phyloP scores from a whole-genome alignment of 1,140 invertebrate genomes.

The Liolophura sinensis region DNA sequence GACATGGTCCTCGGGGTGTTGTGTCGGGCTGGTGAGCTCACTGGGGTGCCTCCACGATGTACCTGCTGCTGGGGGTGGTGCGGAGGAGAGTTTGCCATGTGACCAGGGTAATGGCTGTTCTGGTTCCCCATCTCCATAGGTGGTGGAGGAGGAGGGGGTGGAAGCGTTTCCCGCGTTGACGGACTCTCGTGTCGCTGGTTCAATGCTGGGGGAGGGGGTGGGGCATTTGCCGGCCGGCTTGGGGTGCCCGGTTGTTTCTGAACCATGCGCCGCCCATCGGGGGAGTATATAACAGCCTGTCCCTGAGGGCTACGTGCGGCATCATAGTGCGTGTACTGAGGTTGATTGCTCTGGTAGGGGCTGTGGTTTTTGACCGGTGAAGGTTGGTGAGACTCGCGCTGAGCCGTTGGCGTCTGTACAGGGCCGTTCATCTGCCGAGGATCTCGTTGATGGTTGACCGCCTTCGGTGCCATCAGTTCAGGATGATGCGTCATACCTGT shows the following conservation, averaged over 20 bases:
- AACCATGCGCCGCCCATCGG: not conserved
- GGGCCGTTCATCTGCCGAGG: slow-evolving; percentile 4
- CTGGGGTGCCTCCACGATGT: slow-evolving; percentile 17
- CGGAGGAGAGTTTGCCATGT: slow-evolving; percentile 64
- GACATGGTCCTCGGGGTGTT: slow-evolving; percentile 1
- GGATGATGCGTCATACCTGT: slow-evolving; percentile 27
- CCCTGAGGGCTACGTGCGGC: not conserved
- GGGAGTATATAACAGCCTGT: not conserved
- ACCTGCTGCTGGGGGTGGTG: slow-evolving; percentile 77
- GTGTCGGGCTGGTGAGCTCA: slow-evolving; percentile 12
- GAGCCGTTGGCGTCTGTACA: not conserved
- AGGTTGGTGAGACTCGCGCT: not conserved
- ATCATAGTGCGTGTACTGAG: not conserved
- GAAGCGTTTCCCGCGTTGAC: slow-evolving; percentile 74
- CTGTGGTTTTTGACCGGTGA: not conserved
- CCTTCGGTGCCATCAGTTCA: not conserved
- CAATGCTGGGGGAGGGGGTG: slow-evolving; percentile 65
- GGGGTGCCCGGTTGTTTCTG: slow-evolving; percentile 3
- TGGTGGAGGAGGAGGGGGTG: slow-evolving; percentile 86
- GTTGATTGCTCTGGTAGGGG: not conserved
- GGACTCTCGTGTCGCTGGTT: slow-evolving; percentile 64
- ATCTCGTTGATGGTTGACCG: slow-evolving; percentile 14
- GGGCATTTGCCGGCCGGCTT: slow-evolving; percentile 41
- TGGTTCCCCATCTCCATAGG: slow-evolving; percentile 36
- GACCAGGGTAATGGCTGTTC: slow-evolving; percentile 57